Evolutionary conservation across 2,797 vertebrate genomes (phyloP), one percentile per base, ranked within the genome.

Genomic region (Diplodus sargus): DNA sequence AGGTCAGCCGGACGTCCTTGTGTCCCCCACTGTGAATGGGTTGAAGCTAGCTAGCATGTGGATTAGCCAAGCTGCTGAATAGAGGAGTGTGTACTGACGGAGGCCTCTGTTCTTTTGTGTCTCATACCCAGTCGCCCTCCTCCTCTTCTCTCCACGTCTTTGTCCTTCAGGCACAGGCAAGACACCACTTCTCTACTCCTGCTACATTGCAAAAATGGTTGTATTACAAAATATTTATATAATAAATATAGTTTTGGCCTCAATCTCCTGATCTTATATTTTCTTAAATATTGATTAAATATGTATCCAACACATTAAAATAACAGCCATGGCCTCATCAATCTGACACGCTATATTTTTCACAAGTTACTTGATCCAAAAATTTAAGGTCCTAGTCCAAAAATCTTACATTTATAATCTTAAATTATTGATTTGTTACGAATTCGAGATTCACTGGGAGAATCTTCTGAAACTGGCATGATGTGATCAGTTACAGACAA

Each of bases 51-150:
- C 82, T 71, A 85, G 81, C 86, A 85, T 86, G 77, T 79, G 86
- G 85, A 84, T 89, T 86, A 89, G 45, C 74, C 84, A 49, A 14
- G 78, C 59, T 5, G 81, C 75, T 85, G 74, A 85, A 87, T 63
- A 61, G 76, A 74, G 65, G 77, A 79, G 74, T 25, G 6, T 79
- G 80, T 60, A 70, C 69, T 3, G 56, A 65, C 20, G 12, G 58
- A 83, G 86, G 70, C 76, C 78, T 81, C 79, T 34, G 43, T 65
- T 85, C 90, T 84, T 91, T 90, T 91, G 88, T 85, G 70, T 90
- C 71, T 84, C 54, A 60, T 4, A 64, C 23, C 45, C 76, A 23
- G 74, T 22, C 67, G 3, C 64, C 69, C 85, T 49, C 74, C 74
- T 80, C 53, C 72, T 23, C 66, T 54, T 53, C 42, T 57, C 49